A percentile compares a stretch with the other conserved stretches of the same genome.
Evolutionary conservation across 2,888 invertebrate species (phyloP).

Genomic region (Thymelicus acteon): DNA sequence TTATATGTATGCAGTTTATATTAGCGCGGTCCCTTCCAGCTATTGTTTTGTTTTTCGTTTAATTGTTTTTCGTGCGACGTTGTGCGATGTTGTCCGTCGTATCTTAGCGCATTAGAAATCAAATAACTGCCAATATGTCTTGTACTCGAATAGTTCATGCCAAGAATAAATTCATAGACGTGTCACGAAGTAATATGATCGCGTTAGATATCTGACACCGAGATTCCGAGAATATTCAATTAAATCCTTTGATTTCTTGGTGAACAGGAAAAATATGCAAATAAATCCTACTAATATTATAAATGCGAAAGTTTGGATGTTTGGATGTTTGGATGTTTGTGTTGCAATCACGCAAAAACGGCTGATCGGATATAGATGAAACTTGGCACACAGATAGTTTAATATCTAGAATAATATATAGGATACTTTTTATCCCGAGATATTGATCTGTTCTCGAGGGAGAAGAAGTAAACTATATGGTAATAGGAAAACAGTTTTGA

Average conservation of each 20-base stretch:
- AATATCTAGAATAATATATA: no score
- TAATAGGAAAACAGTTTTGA: no score
- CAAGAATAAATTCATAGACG: slow-evolving; percentile 3
- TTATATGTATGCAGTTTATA: slow-evolving; percentile 38
- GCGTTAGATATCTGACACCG: background rate
- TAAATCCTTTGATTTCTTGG: slow-evolving; percentile 24
- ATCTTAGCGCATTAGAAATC: slow-evolving; percentile 23
- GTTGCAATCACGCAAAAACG: no score
- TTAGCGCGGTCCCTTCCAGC: slow-evolving; percentile 18
- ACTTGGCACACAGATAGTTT: no score
- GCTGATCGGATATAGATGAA: no score
- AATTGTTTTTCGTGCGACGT: slow-evolving; percentile 21
- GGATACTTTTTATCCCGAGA: no score
- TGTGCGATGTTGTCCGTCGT: slow-evolving; percentile 21
- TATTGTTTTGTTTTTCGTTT: slow-evolving; percentile 29
- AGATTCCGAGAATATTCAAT: slow-evolving; percentile 15
- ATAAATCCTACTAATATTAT: no score
- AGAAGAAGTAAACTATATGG: no score
- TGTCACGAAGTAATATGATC: slow-evolving; percentile 4
- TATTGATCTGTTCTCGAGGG: no score
- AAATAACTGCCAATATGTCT: background rate
- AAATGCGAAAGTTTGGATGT: no score
- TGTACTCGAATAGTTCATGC: slow-evolving; percentile 8
- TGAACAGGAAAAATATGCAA: slow-evolving; percentile 37
- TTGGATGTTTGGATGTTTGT: no score